These are phyloP conservation scores for Drosophila borborema DNA, from an alignment of 2,888 invertebrate genomes.

Conservation along the genomic window DNA sequence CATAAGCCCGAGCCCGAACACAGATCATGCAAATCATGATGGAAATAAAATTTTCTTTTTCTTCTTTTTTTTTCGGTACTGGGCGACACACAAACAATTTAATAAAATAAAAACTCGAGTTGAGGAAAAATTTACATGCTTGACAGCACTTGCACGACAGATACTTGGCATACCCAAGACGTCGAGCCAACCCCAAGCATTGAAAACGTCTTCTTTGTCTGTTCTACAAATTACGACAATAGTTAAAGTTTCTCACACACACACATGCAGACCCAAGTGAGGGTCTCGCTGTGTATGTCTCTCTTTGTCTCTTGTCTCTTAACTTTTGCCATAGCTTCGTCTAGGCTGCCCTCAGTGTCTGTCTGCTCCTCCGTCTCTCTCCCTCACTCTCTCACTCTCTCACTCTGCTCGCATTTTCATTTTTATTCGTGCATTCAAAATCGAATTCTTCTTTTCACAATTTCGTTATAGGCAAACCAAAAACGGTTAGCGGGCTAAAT, in stretches of 20 bases:
- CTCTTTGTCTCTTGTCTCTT: constrained; percentile 42
- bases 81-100: constrained; percentile 77
- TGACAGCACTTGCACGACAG: constrained; percentile 53
- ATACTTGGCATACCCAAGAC: constrained; percentile 48
- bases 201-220: constrained; percentile 73
- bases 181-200: not conserved
- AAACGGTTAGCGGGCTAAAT: constrained; percentile 54
- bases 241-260: constrained; percentile 60
- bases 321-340: constrained; percentile 63
- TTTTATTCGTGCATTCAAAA: constrained; percentile 52
- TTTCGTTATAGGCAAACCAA: constrained; percentile 34
- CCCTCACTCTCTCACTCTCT: not conserved
- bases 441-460: constrained; percentile 66
- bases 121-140: constrained; percentile 77
- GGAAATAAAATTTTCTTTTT: constrained; percentile 64
- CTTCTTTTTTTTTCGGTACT: constrained; percentile 34
- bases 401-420: constrained; percentile 17
- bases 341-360: constrained; percentile 5
- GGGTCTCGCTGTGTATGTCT: not conserved
- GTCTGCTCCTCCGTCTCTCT: not conserved
- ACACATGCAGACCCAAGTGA: constrained; percentile 3
- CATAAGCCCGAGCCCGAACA: constrained; percentile 31
- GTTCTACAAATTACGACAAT: constrained; percentile 36
- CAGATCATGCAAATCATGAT: constrained; percentile 75
- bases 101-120: constrained; percentile 76